Conservation (phyloP, 2,113 vertebrate species). For the Paracanthobrama guichenoti region DNA sequence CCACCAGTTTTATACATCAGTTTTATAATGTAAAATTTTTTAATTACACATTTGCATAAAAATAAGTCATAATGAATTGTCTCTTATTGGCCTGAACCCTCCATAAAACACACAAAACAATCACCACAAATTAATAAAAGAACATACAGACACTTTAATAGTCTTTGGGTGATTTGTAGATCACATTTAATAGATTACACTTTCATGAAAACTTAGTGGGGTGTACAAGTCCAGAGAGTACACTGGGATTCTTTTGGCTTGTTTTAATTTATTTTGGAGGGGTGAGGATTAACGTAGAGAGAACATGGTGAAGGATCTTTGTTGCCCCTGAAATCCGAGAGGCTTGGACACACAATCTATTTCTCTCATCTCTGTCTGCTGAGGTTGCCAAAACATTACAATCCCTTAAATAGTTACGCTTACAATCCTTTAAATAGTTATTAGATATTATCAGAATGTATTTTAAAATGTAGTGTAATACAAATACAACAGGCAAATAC, state of each 20-base stretch:
- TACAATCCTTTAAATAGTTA: neutral
- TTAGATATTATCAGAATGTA: neutral
- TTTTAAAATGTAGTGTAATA: neutral
- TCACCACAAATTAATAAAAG: neutral
- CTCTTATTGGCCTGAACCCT: neutral
- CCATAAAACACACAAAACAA: neutral
- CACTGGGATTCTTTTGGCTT: neutral
- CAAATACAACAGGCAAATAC: neutral
- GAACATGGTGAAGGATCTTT: neutral
- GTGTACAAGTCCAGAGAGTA: neutral
- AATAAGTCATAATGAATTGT: neutral
- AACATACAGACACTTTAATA: neutral
- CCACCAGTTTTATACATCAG: no score
- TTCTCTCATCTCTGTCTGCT: neutral
- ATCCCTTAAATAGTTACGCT: neutral
- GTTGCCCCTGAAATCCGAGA: conserved; percentile 30
- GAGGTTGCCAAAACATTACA: conserved; percentile 15
- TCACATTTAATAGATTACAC: neutral
- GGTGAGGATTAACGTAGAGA: neutral
- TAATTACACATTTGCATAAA: neutral
- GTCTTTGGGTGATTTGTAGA: neutral
- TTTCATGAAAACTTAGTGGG: neutral
- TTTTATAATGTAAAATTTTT: neutral
- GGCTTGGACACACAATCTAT: neutral
- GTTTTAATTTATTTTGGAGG: neutral